Percentiles rank a stretch among this genome's conserved stretches.
phyloP scores from a whole-genome alignment of 2,888 invertebrate genomes.

The Xanthorhoe spadicearia region DNA sequence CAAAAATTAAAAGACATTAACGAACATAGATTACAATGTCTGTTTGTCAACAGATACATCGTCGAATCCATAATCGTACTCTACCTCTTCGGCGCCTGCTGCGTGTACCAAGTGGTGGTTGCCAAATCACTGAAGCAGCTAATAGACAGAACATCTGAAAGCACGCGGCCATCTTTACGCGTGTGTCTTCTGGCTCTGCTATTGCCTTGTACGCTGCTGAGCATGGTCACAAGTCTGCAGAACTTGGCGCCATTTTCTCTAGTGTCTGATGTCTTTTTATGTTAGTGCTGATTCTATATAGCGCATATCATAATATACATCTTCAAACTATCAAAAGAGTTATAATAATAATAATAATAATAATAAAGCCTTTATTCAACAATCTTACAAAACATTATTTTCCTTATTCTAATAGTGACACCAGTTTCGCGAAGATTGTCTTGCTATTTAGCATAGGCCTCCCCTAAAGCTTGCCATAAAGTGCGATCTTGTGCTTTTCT shows the following conservation, averaged over 20 bases:
- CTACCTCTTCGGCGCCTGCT: slow-evolving; percentile 75
- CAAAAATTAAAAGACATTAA: no score
- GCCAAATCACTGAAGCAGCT: slow-evolving; percentile 69
- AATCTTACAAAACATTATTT: no score
- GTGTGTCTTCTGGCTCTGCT: slow-evolving; percentile 50
- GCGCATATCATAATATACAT: no score
- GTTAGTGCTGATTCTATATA: slow-evolving; percentile 46
- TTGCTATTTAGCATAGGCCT: no score
- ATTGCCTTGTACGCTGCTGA: slow-evolving; percentile 55
- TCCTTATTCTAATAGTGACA: no score
- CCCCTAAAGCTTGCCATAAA: no score
- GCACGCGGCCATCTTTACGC: slow-evolving; percentile 43
- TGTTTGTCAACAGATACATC: slow-evolving; percentile 47
- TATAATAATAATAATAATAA: no score
- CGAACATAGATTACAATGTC: no score
- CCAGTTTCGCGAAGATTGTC: no score
- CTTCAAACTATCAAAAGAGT: no score
- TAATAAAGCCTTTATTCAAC: no score
- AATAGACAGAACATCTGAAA: slow-evolving; percentile 44
- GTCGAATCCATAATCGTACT: slow-evolving; percentile 70
- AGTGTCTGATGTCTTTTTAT: slow-evolving; percentile 56
- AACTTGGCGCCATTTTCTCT: slow-evolving; percentile 64
- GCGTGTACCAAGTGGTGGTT: slow-evolving; percentile 77
- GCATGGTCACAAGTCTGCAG: slow-evolving; percentile 61
- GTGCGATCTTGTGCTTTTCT: no score